A percentile compares a stretch with the other conserved stretches of the same genome.
Conservation (phyloP, 2,113 vertebrate genomes). For the Acanthochromis polyacanthus region DNA sequence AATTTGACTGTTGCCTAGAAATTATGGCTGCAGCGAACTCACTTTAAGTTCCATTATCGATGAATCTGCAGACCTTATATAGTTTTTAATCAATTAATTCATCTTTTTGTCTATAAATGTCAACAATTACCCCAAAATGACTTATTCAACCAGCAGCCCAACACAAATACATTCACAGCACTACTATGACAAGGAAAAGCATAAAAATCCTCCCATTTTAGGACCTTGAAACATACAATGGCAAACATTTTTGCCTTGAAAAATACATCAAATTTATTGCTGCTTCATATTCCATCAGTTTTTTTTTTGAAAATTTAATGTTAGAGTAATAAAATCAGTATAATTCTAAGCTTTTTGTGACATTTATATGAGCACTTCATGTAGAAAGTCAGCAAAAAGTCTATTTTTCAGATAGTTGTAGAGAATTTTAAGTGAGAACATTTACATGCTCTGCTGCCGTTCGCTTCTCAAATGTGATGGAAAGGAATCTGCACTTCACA, state of each 20-base stretch:
- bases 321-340: not conserved
- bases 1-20: not conserved
- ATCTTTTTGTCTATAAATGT: no score
- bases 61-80: no score
- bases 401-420: not conserved
- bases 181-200: no score
- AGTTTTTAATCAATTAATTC: no score
- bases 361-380: not conserved
- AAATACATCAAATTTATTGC: no score
- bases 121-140: no score
- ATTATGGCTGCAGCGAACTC: not conserved
- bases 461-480: not conserved
- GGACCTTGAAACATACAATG: not conserved
- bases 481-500: slow-evolving; percentile 6
- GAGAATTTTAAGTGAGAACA: not conserved
- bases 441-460: not conserved
- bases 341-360: not conserved
- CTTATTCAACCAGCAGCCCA: no score
- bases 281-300: not conserved
- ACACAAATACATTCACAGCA: no score
- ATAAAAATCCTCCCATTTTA: not conserved
- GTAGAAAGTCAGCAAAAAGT: no score
- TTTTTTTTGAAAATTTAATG: not conserved
- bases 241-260: not conserved
- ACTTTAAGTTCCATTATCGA: no score